phyloP scores from a whole-genome alignment of 2,113 vertebrate genomes.

The Crotalus tigris region DNA sequence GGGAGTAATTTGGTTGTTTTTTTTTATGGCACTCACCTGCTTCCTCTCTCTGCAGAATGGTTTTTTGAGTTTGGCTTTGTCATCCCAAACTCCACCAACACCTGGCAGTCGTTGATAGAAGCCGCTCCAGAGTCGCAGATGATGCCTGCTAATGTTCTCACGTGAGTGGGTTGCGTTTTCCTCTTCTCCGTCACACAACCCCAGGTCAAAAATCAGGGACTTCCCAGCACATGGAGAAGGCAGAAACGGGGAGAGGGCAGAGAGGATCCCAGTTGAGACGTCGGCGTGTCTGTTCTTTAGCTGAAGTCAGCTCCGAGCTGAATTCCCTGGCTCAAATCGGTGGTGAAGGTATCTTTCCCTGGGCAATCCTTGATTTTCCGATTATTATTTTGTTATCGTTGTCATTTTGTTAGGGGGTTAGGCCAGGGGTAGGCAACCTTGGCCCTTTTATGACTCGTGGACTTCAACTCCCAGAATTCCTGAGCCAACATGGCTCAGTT shows the following conservation, averaged over 20 bases:
- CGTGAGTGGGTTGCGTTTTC: slow-evolving; percentile 75
- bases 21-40: background rate
- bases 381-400: background rate
- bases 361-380: too few species aligned
- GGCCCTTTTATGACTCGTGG: too few species aligned
- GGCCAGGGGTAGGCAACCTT: too few species aligned
- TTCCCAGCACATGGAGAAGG: too few species aligned
- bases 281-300: background rate
- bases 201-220: background rate
- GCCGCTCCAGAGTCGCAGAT: slow-evolving; percentile 98
- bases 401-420: background rate
- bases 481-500: too few species aligned
- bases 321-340: too few species aligned
- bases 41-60: slow-evolving; percentile 82
- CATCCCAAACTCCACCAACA: slow-evolving; percentile 99
- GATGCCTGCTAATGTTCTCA: slow-evolving; percentile 98
- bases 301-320: background rate
- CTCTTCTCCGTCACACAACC: background rate
- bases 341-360: background rate
- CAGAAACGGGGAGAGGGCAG: background rate
- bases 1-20: background rate
- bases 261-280: background rate
- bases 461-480: too few species aligned
- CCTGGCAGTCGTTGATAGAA: slow-evolving; percentile 99
- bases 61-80: slow-evolving; percentile 99